Base-by-base conservation (phyloP, 2,888 invertebrate genomes). In the Hofmannophila pseudospretella region DNA sequence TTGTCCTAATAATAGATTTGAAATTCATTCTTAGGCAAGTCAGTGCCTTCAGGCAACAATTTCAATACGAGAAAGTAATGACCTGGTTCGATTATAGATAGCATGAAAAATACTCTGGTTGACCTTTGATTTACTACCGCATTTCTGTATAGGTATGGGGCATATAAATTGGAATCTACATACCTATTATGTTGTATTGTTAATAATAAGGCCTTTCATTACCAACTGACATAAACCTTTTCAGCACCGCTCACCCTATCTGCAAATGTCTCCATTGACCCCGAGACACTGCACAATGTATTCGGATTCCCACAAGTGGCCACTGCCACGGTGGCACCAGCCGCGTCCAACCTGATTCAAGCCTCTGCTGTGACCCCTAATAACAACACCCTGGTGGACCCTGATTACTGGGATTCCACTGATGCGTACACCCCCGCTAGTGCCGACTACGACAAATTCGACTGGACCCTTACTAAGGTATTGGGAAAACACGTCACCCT, bases 391-490 rank as follows among this genome's bases (percentile, higher is more conserved):
- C 45, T 67, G 1, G 55, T 67, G 0, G 64, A 66, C 40, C 50
- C 54, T 0, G 73, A 75, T 39, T 67, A 74, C 39, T 67, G 64
- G 60, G 75, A 79, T 1, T 41, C 43, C 0, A 35, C 42, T 0
- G 72, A 78, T 14, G 47, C 55, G 3, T 79, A 64, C 40, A 56
- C 49, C 4, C 71, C 70, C 1, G 54, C 75, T 0, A 36, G 53
- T 0, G 49, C 61, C 2, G 77, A 82, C 37, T 86, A 89, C 45
- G 92, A 92, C 49, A 75, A 76, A 35, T 93, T 93, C 58, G 92
- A 93, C 40, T 92, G 92, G 92, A 85, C 85, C 33, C 61, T 93
- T 12, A 84, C 92, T 10, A 91, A 90, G 84, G 90, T 90, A 49
- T 33, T n/a, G 9, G 7, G 8, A 16, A n/a, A 3, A 23, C 23